Evolutionary conservation across 2,888 invertebrate genomes (phyloP), one percentile per base, ranked within the genome.

Genomic region (Orthosia gracilis): DNA sequence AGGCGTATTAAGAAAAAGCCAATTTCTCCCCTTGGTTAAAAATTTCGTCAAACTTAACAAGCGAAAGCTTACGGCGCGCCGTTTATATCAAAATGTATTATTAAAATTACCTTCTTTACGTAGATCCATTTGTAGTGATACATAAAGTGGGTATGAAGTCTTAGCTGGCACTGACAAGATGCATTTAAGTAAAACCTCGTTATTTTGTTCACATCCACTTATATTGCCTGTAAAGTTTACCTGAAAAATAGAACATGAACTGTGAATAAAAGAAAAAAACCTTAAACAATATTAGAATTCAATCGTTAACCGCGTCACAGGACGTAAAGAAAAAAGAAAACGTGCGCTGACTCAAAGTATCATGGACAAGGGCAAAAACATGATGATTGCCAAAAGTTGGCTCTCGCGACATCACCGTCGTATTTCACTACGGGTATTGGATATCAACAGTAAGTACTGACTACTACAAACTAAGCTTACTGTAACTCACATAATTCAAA

Each of bases 71-170:
- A 31, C 31, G 31, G 31, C 0, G 7, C 31, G 9, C 40, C 40
- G 9, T 40, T 40, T 40, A 9, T 40, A 9, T 40, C 9, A 49
- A n/a, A 23, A 31, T 12, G 3, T 31, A 26, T 64, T 50, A 7
- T 13, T 50, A n/a, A 63, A 78, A 86, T 87, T 73, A 95, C 95
- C 95, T 80, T 93, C 82, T 62, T 83, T 72, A 21, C 78, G 82
- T n/a, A 95, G 85, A 73, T 95, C 89, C 40, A 92, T 91, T 23
- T 86, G 84, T 3, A 95, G 75, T 3, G 91, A 88, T n/a, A 96
- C 72, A 4, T 86, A 80, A 0, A 94, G 82, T 3, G 93, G 87
- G 3, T 88, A 76, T 0, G 94, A 92, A 7, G 88, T 88, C 77
- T 91, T 92, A 0, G 95, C 94, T 0, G 91, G 88, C 11, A 95